phyloP scores from a whole-genome alignment of 1,140 invertebrate species.

The Gonioctena quinquepunctata region DNA sequence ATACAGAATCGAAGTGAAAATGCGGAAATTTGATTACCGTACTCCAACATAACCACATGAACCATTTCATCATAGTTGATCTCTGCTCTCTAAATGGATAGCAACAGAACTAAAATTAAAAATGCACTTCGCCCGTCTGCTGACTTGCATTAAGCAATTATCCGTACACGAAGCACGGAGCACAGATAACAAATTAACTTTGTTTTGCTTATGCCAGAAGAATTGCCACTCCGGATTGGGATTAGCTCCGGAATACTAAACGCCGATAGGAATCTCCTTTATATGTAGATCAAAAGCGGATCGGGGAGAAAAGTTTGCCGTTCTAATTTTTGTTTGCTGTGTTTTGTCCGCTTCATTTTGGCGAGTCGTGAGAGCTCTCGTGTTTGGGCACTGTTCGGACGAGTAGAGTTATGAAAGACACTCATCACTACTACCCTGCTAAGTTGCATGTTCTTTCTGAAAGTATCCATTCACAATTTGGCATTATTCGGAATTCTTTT shows the following conservation, averaged over 20 bases:
- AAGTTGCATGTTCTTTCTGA: too few species aligned
- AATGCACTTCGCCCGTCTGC: not conserved
- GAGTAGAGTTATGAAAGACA: too few species aligned
- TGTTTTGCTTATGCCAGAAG: not conserved
- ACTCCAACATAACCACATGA: too few species aligned
- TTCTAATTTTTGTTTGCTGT: not conserved
- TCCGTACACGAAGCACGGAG: not conserved
- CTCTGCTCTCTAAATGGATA: too few species aligned
- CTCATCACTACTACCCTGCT: too few species aligned
- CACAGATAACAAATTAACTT: not conserved
- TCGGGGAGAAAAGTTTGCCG: not conserved
- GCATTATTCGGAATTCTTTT: too few species aligned
- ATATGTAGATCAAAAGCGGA: not conserved
- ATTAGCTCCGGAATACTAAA: not conserved
- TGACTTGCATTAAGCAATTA: not conserved
- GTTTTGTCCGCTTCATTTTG: not conserved
- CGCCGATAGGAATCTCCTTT: not conserved
- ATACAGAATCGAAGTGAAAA: too few species aligned
- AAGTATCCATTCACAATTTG: too few species aligned
- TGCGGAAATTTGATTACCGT: too few species aligned
- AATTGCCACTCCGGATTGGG: not conserved
- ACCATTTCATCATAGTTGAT: too few species aligned
- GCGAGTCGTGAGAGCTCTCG: too few species aligned
- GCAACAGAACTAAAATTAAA: not conserved
- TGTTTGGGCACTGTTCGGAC: too few species aligned